Evolutionary conservation across 2,797 vertebrate genomes (phyloP), one percentile per base, ranked within the genome.

Genomic region (Cetoscarus ocellatus): DNA sequence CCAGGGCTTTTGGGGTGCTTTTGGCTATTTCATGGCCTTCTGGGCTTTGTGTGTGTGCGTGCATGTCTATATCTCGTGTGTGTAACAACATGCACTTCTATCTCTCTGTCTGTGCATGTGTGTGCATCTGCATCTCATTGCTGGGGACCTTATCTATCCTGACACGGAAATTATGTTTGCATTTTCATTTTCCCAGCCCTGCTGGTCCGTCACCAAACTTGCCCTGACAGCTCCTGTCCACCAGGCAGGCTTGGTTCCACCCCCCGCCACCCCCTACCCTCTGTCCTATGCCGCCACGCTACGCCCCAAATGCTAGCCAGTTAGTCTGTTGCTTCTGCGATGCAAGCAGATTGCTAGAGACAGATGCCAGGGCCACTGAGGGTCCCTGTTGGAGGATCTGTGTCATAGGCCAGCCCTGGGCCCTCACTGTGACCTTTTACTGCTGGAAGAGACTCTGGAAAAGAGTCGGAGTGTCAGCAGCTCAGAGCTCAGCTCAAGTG

Each of bases 151-250:
- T 95, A 97, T 95, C 85, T 89, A 89, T 94, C 89, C 90, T 95
- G 97, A 96, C 95, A 83, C 87, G 89, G 92, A 96, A 96, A 97
- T 98, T 97, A 96, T 96, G 96, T 95, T 96, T 96, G 95, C 94
- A 90, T 96, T 96, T 97, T 96, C 92, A 94, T 96, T 96, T 96
- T 93, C 84, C 91, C 90, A 93, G 92, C 92, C 92, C 94, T 89
- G 93, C 95, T 93, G 84, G 93, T 96, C 89, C 91, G 86, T 96
- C 94, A 92, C 85, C 84, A 95, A 96, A 96, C 95, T 91, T 94
- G 91, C 87, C 90, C 87, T 96, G 97, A 98, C 96, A 97, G 96
- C 94, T 96, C 86, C 93, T 95, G 93, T 95, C 96, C 95, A 96
- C 93, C 93, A 94, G 96, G 95, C 96, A 95, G 91, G 73, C 88